These are phyloP conservation scores for Spermophilus dauricus DNA, from an alignment of 2,113 vertebrate genomes.

Conservation along the genomic window DNA sequence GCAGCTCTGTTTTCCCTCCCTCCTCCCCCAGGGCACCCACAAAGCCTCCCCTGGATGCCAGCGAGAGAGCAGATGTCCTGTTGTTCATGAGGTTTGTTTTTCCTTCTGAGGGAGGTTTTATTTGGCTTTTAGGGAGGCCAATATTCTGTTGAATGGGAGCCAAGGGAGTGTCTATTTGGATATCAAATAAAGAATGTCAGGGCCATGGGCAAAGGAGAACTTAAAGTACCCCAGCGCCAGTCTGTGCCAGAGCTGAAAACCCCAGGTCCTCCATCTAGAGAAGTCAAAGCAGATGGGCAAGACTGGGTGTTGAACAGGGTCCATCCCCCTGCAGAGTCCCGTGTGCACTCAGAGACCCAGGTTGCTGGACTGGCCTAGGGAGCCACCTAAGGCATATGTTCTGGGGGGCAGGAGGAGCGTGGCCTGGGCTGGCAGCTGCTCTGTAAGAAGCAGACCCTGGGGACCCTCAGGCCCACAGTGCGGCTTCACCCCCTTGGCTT, in stretches of 20 bases:
- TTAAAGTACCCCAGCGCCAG: neutral
- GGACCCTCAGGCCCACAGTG: neutral
- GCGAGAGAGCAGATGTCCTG: neutral
- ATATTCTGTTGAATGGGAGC: conserved; percentile 48
- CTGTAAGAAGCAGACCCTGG: neutral
- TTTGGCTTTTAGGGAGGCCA: conserved; percentile 39
- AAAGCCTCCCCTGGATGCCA: neutral
- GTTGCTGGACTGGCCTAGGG: too few species aligned
- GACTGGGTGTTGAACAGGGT: accelerated
- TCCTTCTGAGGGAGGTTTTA: neutral
- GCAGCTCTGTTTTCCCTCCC: neutral
- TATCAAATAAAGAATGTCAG: neutral
- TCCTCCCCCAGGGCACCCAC: neutral
- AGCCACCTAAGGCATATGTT: accelerated
- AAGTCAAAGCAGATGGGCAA: neutral
- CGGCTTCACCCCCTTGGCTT: neutral
- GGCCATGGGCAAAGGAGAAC: neutral
- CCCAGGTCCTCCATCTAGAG: neutral
- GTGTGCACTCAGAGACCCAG: neutral
- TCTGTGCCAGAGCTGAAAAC: neutral
- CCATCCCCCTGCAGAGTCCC: accelerated
- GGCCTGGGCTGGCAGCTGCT: accelerated
- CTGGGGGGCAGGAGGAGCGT: neutral
- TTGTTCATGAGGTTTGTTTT: neutral
- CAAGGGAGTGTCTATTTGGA: conserved; percentile 64